Evolutionary conservation across 2,113 vertebrate species (phyloP).

Genomic region (Gila orcuttii): DNA sequence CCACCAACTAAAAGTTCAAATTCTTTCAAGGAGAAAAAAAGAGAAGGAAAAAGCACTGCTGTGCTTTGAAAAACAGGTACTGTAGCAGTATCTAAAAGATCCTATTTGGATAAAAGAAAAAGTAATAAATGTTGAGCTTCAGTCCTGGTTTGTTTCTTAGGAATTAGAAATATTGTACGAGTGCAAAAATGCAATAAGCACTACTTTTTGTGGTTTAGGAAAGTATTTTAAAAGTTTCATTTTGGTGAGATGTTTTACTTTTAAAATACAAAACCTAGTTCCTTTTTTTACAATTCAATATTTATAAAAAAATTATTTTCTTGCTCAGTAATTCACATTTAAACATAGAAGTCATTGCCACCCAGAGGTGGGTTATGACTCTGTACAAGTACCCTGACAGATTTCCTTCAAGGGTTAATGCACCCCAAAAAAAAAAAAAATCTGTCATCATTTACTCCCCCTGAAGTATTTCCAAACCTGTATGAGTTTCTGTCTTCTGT

Average conservation of each 20-base stretch:
- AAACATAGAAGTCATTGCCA: not conserved
- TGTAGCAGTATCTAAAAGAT: slow-evolving; percentile 12
- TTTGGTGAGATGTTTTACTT: not conserved
- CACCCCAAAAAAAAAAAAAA: not conserved
- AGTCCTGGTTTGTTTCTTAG: not conserved
- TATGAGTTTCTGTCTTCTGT: too few species aligned
- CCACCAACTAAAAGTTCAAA: not conserved
- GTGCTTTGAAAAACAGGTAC: slow-evolving; percentile 4
- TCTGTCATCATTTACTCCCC: too few species aligned
- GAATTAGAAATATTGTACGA: not conserved
- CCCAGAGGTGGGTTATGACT: not conserved
- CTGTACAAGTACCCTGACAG: not conserved
- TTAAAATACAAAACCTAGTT: not conserved
- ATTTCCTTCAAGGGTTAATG: not conserved
- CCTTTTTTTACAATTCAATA: not conserved
- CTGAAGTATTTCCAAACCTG: too few species aligned
- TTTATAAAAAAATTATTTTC: not conserved
- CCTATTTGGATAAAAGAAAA: slow-evolving; percentile 15
- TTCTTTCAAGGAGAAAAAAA: slow-evolving; percentile 26
- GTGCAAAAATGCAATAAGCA: not conserved
- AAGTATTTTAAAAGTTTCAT: not conserved
- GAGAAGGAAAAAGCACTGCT: not conserved
- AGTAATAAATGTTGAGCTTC: slow-evolving; percentile 16
- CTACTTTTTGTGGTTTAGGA: not conserved
- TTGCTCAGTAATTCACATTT: not conserved